Percentiles rank a stretch among this genome's conserved stretches.
Evolutionary conservation across 2,888 invertebrate species (phyloP).

Genomic region (Pedicia rivosa): DNA sequence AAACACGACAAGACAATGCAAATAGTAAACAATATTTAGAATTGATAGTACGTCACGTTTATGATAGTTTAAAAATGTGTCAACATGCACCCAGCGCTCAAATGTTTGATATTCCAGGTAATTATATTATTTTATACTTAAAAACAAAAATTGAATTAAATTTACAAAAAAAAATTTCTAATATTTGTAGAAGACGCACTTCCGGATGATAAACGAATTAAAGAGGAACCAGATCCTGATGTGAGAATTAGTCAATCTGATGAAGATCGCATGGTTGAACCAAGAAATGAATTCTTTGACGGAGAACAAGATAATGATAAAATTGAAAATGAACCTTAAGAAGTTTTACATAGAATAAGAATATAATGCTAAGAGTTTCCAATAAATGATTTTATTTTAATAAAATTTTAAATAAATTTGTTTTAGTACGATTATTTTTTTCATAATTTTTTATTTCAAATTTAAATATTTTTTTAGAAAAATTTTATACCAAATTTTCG

Average conservation of each 20-base stretch:
- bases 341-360: too few relatives aligned
- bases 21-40: constrained; percentile 94
- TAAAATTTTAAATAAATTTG: too few relatives aligned
- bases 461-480: too few relatives aligned
- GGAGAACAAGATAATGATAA: constrained; percentile 84
- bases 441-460: too few relatives aligned
- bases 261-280: constrained; percentile 66
- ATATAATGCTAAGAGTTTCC: too few relatives aligned
- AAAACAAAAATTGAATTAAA: not conserved
- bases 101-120: constrained; percentile 78
- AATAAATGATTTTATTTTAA: too few relatives aligned
- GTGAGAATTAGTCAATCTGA: constrained; percentile 60
- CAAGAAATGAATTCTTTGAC: constrained; percentile 77
- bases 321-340: constrained; percentile 29
- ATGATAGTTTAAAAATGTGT: constrained; percentile 86
- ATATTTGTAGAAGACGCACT: constrained; percentile 45
- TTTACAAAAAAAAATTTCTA: constrained; percentile 12
- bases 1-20: constrained; percentile 74
- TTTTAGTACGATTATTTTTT: too few relatives aligned
- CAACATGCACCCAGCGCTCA: constrained; percentile 92
- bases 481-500: too few relatives aligned
- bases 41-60: constrained; percentile 72
- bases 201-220: constrained; percentile 44
- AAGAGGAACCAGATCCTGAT: constrained; percentile 73
- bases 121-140: not conserved